Evolutionary conservation across 2,888 invertebrate species (phyloP), one percentile per base, ranked within the genome.

Genomic region (Andrena chrysosceles): DNA sequence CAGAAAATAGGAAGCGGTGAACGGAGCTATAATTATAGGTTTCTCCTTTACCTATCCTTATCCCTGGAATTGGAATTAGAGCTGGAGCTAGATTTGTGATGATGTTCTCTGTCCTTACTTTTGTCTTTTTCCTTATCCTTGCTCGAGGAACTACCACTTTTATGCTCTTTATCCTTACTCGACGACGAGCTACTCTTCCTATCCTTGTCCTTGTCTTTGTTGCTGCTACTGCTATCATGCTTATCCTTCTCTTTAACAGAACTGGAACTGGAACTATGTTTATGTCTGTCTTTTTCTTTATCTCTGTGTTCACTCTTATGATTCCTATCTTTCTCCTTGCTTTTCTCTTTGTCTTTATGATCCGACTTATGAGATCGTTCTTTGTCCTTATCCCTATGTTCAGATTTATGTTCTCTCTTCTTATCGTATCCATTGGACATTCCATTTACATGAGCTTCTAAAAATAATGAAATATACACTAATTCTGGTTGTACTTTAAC

Each of bases 371-470:
- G 94, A 68, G 93, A 93, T 59, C 92, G 92, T 52, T 94, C 94
- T 83, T 93, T 94, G 70, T 95, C 95, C 87, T 94, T 95, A 89
- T 95, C 95, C 84, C 94, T 94, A 87, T 95, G 95, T 56, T 95
- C 95, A 29, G 95, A 95, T 91, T 95, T 95, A 90, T 95, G 95
- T 85, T 95, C 95, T 87, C 95, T 95, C 86, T 95, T 95, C 77
- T 93, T 93, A 78, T 95, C 95, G 63, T 96, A 97, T 73, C 97
- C 98, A 94, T 97, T 97, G 91, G 96, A 97, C 92, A 97, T 95
- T 80, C 97, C 97, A 95, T 97, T 97, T 94, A 97, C 95, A 95
- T 96, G 96, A 94, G 93, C 91, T 91, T 94, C 94, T 92, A 80
- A 5, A 54, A 73, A 59, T 64, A 68, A 67, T 63, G 20, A 0